Conservation (phyloP, 2,888 invertebrate genomes). For the Ptychoptera albimana region DNA sequence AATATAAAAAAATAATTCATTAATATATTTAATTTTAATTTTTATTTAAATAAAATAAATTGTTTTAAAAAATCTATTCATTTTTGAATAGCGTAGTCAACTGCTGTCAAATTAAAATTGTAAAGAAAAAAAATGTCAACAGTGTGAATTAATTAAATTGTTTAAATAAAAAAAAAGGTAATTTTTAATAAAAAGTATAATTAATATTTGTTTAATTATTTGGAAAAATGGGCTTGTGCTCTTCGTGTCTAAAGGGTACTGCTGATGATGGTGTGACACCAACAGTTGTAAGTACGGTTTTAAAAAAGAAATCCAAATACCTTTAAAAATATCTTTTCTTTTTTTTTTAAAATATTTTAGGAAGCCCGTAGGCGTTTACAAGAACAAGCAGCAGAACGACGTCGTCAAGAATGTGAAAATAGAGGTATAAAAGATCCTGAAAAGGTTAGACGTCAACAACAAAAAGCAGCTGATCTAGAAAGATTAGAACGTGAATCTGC, state of each 20-base stretch:
- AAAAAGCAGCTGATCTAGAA: slow-evolving; percentile 39
- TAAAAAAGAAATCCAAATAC: not conserved
- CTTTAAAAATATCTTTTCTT: too few relatives aligned
- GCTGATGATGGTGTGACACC: slow-evolving; percentile 16
- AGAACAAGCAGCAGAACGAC: slow-evolving; percentile 49
- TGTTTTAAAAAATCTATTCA: too few relatives aligned
- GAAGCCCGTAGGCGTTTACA: slow-evolving; percentile 47
- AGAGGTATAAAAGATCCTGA: slow-evolving; percentile 50
- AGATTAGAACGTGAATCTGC: slow-evolving; percentile 35
- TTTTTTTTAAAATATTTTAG: too few relatives aligned
- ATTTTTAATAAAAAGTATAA: not conserved
- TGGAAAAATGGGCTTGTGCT: slow-evolving; percentile 13
- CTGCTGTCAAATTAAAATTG: too few relatives aligned
- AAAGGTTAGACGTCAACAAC: slow-evolving; percentile 40
- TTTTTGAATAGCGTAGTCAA: too few relatives aligned
- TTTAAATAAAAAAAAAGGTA: not conserved
- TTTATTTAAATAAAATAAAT: too few relatives aligned
- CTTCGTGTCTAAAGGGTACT: slow-evolving; percentile 20
- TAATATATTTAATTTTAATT: too few relatives aligned
- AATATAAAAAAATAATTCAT: too few relatives aligned
- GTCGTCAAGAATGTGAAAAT: slow-evolving; percentile 39
- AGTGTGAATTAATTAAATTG: too few relatives aligned
- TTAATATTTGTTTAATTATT: not conserved
- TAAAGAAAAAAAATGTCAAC: too few relatives aligned
- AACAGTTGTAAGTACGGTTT: not conserved